Conservation (phyloP, 2,113 vertebrate genomes). For the Toxostoma redivivum region DNA sequence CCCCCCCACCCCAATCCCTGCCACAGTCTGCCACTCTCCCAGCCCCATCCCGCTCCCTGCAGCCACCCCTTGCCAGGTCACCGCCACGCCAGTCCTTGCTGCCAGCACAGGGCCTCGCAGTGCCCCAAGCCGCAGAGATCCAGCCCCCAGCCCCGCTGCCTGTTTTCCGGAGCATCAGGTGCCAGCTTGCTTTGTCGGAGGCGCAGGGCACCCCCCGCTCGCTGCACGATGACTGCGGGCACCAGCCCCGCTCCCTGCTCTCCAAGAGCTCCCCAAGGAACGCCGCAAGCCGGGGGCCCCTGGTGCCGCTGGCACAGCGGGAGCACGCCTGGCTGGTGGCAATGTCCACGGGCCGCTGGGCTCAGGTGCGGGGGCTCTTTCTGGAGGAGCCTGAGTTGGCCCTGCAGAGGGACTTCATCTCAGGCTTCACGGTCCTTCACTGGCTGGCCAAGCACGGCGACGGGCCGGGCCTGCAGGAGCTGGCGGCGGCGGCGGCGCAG, state of each 20-base stretch:
- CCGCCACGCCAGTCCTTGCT: background rate
- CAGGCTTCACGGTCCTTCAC: conserved; percentile 89
- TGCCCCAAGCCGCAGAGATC: background rate
- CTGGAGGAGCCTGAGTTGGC: conserved; percentile 82
- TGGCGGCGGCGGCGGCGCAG: conserved; percentile 74
- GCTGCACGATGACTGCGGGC: conserved; percentile 13
- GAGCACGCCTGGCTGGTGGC: conserved; percentile 91
- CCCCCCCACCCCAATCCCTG: background rate
- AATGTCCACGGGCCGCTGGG: conserved; percentile 81
- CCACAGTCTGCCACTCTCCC: background rate
- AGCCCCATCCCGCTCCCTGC: no score
- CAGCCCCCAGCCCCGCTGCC: background rate
- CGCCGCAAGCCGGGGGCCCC: background rate
- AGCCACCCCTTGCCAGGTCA: background rate
- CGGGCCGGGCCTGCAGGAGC: conserved; percentile 80
- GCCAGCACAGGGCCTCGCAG: background rate
- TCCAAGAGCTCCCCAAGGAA: background rate
- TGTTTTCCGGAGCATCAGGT: conserved; percentile 71
- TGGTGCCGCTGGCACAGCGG: conserved; percentile 78
- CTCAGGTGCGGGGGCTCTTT: conserved; percentile 79
- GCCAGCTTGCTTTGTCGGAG: conserved; percentile 66
- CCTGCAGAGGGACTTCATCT: conserved; percentile 86
- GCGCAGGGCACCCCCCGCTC: conserved; percentile 13
- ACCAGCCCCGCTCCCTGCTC: background rate
- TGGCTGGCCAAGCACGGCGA: conserved; percentile 94